Percentiles rank a stretch among this genome's conserved stretches.
These are phyloP conservation scores for Silurus lanzhouensis DNA, from an alignment of 2,797 vertebrate species.

Conservation along the genomic window DNA sequence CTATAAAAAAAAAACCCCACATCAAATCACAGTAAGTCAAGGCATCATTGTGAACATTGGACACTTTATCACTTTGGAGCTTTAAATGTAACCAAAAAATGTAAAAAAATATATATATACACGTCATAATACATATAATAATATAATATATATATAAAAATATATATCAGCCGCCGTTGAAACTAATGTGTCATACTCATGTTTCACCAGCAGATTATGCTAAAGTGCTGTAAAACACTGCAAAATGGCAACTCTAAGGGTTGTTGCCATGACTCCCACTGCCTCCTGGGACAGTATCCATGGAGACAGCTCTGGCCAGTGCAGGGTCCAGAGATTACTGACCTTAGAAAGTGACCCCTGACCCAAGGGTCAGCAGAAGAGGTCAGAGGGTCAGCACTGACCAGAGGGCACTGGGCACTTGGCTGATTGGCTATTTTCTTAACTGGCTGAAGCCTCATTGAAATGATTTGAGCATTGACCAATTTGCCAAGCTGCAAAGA, in stretches of 20 bases:
- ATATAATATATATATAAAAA: too few species aligned
- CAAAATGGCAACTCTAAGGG: constrained; percentile 17
- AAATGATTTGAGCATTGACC: constrained; percentile 76
- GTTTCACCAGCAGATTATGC: constrained; percentile 50
- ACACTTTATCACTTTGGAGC: not conserved
- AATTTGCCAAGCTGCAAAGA: constrained; percentile 47
- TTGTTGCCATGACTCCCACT: constrained; percentile 51
- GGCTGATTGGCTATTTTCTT: constrained; percentile 78
- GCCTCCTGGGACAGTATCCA: constrained; percentile 62
- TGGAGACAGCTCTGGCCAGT: constrained; percentile 65
- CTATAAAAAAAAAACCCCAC: not conserved
- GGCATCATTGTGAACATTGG: too few species aligned
- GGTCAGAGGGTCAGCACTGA: constrained; percentile 69
- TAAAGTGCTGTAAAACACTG: constrained; percentile 22
- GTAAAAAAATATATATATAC: not conserved
- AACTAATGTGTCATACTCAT: not conserved
- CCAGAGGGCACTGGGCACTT: constrained; percentile 73
- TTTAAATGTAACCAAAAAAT: not conserved
- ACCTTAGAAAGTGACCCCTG: constrained; percentile 67
- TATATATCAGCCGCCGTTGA: not conserved
- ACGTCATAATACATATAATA: not conserved
- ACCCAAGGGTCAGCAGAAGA: constrained; percentile 61
- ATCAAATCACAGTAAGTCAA: too few species aligned
- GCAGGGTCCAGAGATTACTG: constrained; percentile 65
- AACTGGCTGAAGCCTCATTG: constrained; percentile 72